These are phyloP conservation scores for Hirundo rustica DNA, from an alignment of 2,797 vertebrate species.

Conservation along the genomic window DNA sequence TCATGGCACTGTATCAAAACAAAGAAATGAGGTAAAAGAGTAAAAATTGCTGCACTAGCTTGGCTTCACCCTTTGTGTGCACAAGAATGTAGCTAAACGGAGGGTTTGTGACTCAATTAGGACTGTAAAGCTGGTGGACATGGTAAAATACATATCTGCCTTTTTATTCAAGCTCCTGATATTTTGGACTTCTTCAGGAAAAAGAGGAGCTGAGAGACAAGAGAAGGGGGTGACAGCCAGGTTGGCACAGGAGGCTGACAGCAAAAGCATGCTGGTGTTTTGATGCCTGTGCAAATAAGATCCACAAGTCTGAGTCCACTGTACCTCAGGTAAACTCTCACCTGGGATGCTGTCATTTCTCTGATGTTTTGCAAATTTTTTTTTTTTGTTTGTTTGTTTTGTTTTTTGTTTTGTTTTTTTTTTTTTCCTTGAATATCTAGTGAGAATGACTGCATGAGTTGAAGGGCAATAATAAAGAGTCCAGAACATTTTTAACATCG, in stretches of 20 bases:
- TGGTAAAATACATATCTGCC: background rate
- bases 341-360: background rate
- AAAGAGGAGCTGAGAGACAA: background rate
- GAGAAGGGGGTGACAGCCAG: background rate
- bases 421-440: background rate
- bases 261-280: background rate
- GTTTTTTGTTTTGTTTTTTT: too few species aligned
- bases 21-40: background rate
- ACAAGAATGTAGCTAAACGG: background rate
- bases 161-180: background rate
- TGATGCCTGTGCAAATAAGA: background rate
- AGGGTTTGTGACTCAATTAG: background rate
- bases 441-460: background rate
- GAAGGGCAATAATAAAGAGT: background rate
- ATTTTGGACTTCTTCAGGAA: background rate
- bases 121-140: background rate
- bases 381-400: too few species aligned
- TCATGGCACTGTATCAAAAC: background rate
- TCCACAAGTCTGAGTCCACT: rapidly evolving
- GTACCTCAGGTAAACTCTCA: rapidly evolving
- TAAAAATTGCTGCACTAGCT: background rate
- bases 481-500: rapidly evolving
- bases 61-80: background rate
- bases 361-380: background rate
- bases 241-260: background rate